phyloP scores from a whole-genome alignment of 2,888 invertebrate species.

The Hipparchia semele region DNA sequence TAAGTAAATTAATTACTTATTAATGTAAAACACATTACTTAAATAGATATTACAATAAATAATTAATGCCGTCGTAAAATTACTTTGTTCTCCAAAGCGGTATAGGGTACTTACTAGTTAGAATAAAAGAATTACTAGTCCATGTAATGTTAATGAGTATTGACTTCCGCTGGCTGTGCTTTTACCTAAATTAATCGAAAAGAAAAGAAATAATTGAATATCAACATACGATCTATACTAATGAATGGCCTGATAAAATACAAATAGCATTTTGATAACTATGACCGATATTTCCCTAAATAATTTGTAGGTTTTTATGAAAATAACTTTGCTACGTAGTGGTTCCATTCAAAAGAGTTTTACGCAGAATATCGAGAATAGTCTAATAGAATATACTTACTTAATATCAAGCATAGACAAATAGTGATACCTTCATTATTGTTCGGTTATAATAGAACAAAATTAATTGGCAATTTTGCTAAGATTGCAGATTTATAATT shows the following conservation, averaged over 20 bases:
- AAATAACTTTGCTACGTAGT: not conserved
- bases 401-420: not conserved
- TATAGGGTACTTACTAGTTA: constrained; percentile 82
- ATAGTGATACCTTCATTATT: not conserved
- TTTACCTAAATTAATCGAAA: constrained; percentile 25
- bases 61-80: constrained; percentile 62
- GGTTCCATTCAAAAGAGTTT: not conserved
- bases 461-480: not conserved
- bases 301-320: not conserved
- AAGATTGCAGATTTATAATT: not conserved
- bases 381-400: not conserved
- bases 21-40: constrained; percentile 51
- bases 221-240: not conserved
- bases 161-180: constrained; percentile 67
- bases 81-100: constrained; percentile 78
- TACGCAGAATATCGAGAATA: too few species aligned
- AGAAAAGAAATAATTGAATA: not conserved
- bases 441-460: not conserved
- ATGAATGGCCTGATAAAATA: not conserved
- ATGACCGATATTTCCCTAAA: not conserved
- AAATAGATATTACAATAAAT: constrained; percentile 42
- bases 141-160: constrained; percentile 78
- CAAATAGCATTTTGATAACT: not conserved
- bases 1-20: constrained; percentile 54
- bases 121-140: constrained; percentile 82